Evolutionary conservation across 1,140 invertebrate genomes (phyloP).

Genomic region (Micrasema minimum): DNA sequence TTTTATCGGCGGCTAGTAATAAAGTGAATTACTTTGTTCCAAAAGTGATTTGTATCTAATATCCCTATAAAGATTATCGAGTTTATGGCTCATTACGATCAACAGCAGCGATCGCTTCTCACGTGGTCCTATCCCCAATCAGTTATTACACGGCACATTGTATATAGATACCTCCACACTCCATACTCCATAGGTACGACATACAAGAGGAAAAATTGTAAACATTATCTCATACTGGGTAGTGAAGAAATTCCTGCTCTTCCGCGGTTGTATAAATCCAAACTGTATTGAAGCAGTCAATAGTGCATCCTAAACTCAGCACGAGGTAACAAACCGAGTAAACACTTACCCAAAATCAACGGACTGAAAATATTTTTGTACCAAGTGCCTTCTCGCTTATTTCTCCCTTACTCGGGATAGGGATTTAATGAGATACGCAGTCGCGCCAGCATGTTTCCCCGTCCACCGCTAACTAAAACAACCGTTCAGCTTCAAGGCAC

Average conservation of each 20-base stretch:
- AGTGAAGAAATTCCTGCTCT: slow-evolving; percentile 24
- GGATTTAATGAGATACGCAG: slow-evolving; percentile 28
- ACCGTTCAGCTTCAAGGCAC: neutral
- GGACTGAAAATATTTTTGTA: neutral
- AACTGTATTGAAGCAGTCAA: neutral
- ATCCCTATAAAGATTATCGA: neutral
- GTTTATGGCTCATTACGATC: slow-evolving; percentile 12
- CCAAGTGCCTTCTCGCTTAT: neutral
- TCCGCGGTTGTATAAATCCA: slow-evolving; percentile 22
- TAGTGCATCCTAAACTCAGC: neutral
- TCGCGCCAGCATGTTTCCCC: slow-evolving; percentile 24
- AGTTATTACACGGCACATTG: neutral
- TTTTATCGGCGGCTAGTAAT: too few species aligned
- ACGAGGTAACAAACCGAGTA: neutral
- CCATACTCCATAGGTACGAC: slow-evolving; percentile 5
- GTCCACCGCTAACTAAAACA: neutral
- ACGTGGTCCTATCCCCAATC: neutral
- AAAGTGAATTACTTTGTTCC: too few species aligned
- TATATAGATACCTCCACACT: neutral
- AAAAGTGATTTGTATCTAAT: slow-evolving; percentile 5
- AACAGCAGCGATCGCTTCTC: neutral
- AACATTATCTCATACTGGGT: slow-evolving; percentile 27
- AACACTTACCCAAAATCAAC: too few species aligned
- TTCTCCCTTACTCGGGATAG: neutral
- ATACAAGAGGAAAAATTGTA: slow-evolving; percentile 30